Percentiles rank a stretch among this genome's conserved stretches.
These are phyloP conservation scores for Crocallis elinguaria DNA, from an alignment of 2,888 invertebrate genomes.

Conservation along the genomic window DNA sequence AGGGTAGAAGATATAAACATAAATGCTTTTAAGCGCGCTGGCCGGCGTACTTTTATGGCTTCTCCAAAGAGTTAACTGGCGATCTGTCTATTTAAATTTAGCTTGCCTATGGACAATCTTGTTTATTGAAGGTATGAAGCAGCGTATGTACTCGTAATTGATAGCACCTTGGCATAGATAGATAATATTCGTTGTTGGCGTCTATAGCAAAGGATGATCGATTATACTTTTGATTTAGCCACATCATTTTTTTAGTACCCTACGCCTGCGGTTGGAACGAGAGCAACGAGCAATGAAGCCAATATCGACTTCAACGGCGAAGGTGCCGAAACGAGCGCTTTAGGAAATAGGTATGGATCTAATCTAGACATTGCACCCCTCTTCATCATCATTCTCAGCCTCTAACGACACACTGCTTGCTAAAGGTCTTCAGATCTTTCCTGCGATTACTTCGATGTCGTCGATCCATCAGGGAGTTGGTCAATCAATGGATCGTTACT, in stretches of 20 bases:
- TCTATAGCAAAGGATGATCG: neutral
- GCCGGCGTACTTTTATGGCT: too few relatives aligned
- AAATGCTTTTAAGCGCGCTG: too few relatives aligned
- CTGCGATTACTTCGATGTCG: too few relatives aligned
- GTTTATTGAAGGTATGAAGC: too few relatives aligned
- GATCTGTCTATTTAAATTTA: too few relatives aligned
- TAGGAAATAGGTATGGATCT: constrained; percentile 2
- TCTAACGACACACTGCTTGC: neutral
- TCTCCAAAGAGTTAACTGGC: too few relatives aligned
- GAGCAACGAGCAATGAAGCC: constrained; percentile 40
- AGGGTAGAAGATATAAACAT: too few relatives aligned
- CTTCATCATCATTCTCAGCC: neutral
- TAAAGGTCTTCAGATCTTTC: too few relatives aligned
- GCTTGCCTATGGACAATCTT: too few relatives aligned
- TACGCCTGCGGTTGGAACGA: constrained; percentile 57
- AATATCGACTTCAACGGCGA: constrained; percentile 14
- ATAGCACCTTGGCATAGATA: neutral
- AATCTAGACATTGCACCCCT: too few relatives aligned
- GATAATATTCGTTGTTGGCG: neutral
- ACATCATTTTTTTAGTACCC: constrained; percentile 62
- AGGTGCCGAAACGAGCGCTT: neutral
- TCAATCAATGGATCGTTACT: too few relatives aligned
- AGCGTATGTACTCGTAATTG: neutral
- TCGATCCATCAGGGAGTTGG: too few relatives aligned
- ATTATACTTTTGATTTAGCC: neutral